Percentiles rank a stretch among this genome's conserved stretches.
Evolutionary conservation across 2,888 invertebrate species (phyloP).

Genomic region (Drosophila merina): DNA sequence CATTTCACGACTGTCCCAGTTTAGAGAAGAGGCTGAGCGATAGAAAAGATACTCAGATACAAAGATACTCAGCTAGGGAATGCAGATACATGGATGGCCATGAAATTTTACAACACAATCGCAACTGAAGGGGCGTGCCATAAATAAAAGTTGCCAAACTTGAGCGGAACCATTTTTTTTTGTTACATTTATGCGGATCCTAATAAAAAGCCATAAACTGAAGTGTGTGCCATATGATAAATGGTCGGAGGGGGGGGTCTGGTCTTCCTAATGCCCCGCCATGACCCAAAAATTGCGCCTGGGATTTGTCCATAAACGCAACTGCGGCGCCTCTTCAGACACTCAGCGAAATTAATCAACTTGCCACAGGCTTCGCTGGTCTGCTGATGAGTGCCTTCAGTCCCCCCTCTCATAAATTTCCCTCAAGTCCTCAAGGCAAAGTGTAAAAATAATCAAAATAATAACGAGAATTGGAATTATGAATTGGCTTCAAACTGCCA

Average conservation of each 20-base stretch:
- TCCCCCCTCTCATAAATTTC: not conserved
- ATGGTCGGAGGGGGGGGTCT: conserved; percentile 14
- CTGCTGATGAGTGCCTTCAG: conserved; percentile 7
- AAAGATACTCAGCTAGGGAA: conserved; percentile 13
- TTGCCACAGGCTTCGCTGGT: conserved; percentile 29
- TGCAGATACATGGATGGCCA: conserved; percentile 8
- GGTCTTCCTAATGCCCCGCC: conserved; percentile 9
- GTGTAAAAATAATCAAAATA: not conserved
- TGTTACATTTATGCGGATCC: conserved; percentile 28
- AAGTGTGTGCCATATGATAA: conserved; percentile 42
- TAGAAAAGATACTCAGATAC: conserved; percentile 8
- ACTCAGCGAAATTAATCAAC: conserved; percentile 70
- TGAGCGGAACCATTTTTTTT: conserved; percentile 4
- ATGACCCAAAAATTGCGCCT: conserved; percentile 37
- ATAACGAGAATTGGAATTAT: conserved; percentile 29
- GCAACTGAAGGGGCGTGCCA: conserved; percentile 5
- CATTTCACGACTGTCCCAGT: conserved; percentile 9
- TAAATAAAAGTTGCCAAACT: conserved; percentile 31
- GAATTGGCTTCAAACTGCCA: conserved; percentile 14
- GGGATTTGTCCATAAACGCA: conserved; percentile 43
- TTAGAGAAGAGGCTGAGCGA: conserved; percentile 13
- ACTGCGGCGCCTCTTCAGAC: conserved; percentile 45
- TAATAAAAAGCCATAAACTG: conserved; percentile 47
- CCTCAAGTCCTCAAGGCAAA: conserved; percentile 1
- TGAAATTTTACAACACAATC: conserved; percentile 43